These are phyloP conservation scores for Drosophila tani DNA, from an alignment of 1,140 invertebrate genomes.

Conservation along the genomic window DNA sequence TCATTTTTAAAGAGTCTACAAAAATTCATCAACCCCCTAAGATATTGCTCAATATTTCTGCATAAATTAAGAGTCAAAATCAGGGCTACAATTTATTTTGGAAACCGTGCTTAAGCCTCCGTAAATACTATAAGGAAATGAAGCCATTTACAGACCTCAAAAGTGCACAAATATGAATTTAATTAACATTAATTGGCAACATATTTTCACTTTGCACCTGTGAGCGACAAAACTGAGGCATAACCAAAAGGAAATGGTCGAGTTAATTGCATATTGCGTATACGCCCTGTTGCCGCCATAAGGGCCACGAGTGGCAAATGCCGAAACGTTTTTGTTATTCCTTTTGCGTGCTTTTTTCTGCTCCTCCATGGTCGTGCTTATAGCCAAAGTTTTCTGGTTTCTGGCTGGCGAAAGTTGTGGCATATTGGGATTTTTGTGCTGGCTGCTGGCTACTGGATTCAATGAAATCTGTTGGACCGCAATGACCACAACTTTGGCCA, in stretches of 20 bases:
- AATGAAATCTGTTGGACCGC: slow-evolving; percentile 67
- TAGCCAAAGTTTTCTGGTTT: slow-evolving; percentile 65
- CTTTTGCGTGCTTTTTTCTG: slow-evolving; percentile 6
- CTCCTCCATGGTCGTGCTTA: slow-evolving; percentile 63
- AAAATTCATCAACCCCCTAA: not conserved
- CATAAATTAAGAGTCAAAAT: slow-evolving; percentile 16
- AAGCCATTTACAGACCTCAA: slow-evolving; percentile 9
- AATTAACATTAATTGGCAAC: slow-evolving; percentile 78
- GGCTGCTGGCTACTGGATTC: slow-evolving; percentile 44
- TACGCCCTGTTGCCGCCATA: slow-evolving; percentile 47
- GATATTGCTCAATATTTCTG: not conserved
- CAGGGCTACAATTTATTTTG: slow-evolving; percentile 14
- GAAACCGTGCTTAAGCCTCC: slow-evolving; percentile 1
- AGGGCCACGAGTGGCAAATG: slow-evolving; percentile 25
- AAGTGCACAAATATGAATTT: slow-evolving; percentile 76
- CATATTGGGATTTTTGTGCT: slow-evolving; percentile 60
- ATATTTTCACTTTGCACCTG: slow-evolving; percentile 74
- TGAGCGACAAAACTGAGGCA: slow-evolving; percentile 24
- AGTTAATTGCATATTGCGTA: slow-evolving; percentile 78
- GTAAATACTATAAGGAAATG: slow-evolving; percentile 20
- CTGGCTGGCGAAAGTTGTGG: slow-evolving; percentile 42
- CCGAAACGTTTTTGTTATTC: slow-evolving; percentile 30
- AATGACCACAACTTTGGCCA: slow-evolving; percentile 53
- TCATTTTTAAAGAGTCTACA: not conserved
- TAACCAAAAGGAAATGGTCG: slow-evolving; percentile 52